Percentiles rank a stretch among this genome's conserved stretches.
Evolutionary conservation across 2,888 invertebrate species (phyloP).

Genomic region (Muschampia plurimacula): DNA sequence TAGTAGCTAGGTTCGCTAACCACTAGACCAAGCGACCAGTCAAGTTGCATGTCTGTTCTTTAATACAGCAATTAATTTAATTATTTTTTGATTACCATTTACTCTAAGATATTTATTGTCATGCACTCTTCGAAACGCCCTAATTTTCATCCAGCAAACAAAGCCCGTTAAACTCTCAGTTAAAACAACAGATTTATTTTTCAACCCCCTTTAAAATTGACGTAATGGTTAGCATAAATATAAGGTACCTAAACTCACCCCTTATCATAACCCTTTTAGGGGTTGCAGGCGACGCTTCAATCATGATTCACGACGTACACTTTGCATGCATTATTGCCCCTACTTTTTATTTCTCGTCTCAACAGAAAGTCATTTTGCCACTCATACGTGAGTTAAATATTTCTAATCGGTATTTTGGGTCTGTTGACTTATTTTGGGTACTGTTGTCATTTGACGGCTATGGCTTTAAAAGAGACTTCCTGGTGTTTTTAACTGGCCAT

Average conservation of each 20-base stretch:
- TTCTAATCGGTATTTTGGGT: too few species aligned
- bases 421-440: too few species aligned
- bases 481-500: too few species aligned
- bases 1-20: too few species aligned
- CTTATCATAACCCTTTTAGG: constrained; percentile 26
- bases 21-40: too few species aligned
- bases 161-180: neutral
- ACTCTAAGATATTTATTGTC: too few species aligned
- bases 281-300: constrained; percentile 30
- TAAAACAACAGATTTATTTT: constrained; percentile 35
- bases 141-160: neutral
- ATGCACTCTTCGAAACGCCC: too few species aligned
- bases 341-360: constrained; percentile 12
- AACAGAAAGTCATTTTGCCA: neutral
- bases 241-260: constrained; percentile 13
- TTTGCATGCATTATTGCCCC: constrained; percentile 31
- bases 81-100: too few species aligned
- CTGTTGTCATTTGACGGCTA: too few species aligned
- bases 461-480: too few species aligned
- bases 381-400: neutral
- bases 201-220: constrained; percentile 31
- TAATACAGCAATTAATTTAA: too few species aligned
- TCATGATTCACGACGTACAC: constrained; percentile 26
- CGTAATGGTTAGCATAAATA: constrained; percentile 31
- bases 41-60: too few species aligned